These are phyloP conservation scores for Thalpophila matura DNA, from an alignment of 2,888 invertebrate species.

Conservation along the genomic window DNA sequence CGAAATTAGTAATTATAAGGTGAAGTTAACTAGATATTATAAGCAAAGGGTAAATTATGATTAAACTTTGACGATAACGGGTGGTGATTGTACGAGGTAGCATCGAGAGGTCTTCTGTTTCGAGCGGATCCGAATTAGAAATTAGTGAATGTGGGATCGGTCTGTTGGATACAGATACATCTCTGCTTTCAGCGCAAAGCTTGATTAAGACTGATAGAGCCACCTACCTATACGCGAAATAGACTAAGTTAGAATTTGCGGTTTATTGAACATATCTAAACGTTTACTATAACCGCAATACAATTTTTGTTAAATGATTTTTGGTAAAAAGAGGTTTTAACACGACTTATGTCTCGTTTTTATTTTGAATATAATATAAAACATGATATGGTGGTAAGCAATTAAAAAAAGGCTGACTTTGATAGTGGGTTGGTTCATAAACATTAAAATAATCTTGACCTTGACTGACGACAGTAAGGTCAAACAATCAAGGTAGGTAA, in stretches of 20 bases:
- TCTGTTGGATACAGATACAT: slow-evolving; percentile 35
- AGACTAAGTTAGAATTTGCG: not conserved
- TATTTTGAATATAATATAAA: not conserved
- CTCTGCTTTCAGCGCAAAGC: slow-evolving; percentile 18
- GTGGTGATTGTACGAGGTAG: slow-evolving; percentile 9
- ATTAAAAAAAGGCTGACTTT: slow-evolving; percentile 7
- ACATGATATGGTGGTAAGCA: slow-evolving; percentile 3
- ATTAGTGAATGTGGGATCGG: slow-evolving; percentile 45
- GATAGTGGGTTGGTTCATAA: not conserved
- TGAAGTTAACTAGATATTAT: slow-evolving; percentile 14
- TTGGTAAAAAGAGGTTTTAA: not conserved
- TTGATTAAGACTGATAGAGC: slow-evolving; percentile 57
- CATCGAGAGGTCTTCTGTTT: slow-evolving; percentile 17
- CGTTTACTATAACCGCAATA: not conserved
- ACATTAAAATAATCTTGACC: slow-evolving; percentile 22
- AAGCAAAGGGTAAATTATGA: slow-evolving; percentile 27
- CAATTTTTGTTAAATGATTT: not conserved
- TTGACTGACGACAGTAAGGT: slow-evolving; percentile 1
- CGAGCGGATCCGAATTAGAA: slow-evolving; percentile 40
- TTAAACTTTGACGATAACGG: slow-evolving; percentile 30
- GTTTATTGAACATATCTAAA: not conserved
- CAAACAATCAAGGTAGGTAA: slow-evolving; percentile 12
- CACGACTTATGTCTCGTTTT: not conserved
- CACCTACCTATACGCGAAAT: slow-evolving; percentile 14
- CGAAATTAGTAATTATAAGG: slow-evolving; percentile 36